Percentiles rank a stretch among this genome's conserved stretches.
These are phyloP conservation scores for Saccostrea echinata DNA, from an alignment of 1,140 invertebrate species.

Conservation along the genomic window DNA sequence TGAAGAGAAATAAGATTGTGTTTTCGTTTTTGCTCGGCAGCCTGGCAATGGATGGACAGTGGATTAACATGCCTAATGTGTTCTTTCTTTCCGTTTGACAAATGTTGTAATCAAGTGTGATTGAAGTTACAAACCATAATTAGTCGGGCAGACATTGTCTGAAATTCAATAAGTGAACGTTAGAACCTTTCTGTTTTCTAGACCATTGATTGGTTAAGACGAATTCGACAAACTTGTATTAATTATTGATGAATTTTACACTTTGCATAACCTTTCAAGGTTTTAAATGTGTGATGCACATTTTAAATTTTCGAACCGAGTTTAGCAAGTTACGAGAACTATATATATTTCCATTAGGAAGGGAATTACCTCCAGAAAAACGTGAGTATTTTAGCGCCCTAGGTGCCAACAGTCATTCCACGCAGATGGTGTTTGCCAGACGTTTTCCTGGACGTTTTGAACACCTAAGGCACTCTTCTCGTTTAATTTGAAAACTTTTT, in stretches of 20 bases:
- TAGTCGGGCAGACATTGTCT: constrained; percentile 21
- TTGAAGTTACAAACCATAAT: constrained; percentile 39
- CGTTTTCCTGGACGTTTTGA: no score
- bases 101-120: constrained; percentile 35
- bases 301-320: constrained; percentile 9
- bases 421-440: no score
- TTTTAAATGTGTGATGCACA: not conserved
- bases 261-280: constrained; percentile 4
- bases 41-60: not conserved
- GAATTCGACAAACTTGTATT: constrained; percentile 28
- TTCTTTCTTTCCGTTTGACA: constrained; percentile 38
- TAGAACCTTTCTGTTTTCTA: not conserved
- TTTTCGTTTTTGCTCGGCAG: not conserved
- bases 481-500: no score
- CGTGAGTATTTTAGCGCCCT: no score
- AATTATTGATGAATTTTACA: constrained; percentile 33
- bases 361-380: not conserved
- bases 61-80: constrained; percentile 20
- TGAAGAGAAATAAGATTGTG: not conserved
- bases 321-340: not conserved
- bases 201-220: constrained; percentile 17
- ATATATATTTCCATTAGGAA: not conserved
- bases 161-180: constrained; percentile 29
- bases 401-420: no score
- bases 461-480: no score